Evolutionary conservation across 2,888 invertebrate species (phyloP), one percentile per base, ranked within the genome.

Genomic region (Alviniconcha strummeri): DNA sequence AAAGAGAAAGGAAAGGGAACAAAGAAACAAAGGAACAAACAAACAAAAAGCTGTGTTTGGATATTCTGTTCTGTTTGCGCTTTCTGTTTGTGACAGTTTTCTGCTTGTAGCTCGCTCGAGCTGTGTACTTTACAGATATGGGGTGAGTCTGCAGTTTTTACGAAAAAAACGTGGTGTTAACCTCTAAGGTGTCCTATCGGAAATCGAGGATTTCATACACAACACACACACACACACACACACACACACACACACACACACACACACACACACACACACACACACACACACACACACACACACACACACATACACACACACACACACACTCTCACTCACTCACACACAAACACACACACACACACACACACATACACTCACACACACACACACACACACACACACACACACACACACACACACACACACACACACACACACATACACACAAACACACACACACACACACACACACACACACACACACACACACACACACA

Each of bases 251-350:
- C 36, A 55, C 17, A 15, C 75, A 55, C 55, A 55, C 55, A 15
- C 55, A 55, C 75, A 75, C 71, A 71, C n/a, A n/a, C 71, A 71
- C 19, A 71, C 71, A 71, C 19, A 71, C 9, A 64, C 15, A 64
- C 15, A 64, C 15, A 64, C 64, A 64, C 15, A 64, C 64, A 64
- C 15, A 64, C 64, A 64, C 15, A 64, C 64, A 64, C 15, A 71
- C n/a, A 69, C 11, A n/a, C 11, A 17, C 11, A n/a, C 11, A 5
- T 6, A n/a, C 69, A 5, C 15, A n/a, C 69, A n/a, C 15, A 69
- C 69, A 5, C 15, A n/a, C 69, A 3, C 15, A n/a, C 69, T 19
- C n/a, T 19, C 71, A 19, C 7, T 9, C 71, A 4, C 1, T 5
- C 11, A n/a, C 11, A 17, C 11, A n/a, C 11, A 5, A 0, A n/a